A percentile compares a stretch with the other conserved stretches of the same genome.
Evolutionary conservation across 53 echinoderm and acorn worm species (phyloP).

Genomic region (Echinarachnius parma): DNA sequence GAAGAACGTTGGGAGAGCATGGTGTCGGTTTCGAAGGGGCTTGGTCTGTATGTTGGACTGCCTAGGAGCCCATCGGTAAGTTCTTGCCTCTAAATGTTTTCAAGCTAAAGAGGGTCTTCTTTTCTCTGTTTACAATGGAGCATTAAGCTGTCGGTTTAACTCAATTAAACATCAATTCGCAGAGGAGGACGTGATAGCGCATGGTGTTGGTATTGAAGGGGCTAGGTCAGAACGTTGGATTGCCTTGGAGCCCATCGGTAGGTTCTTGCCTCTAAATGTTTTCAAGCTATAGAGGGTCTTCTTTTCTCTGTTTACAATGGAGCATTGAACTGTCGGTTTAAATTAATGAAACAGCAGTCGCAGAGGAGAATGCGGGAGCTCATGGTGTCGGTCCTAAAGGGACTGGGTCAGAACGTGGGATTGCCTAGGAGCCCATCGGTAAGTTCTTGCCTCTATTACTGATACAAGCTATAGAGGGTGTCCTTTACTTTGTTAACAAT

Average conservation of each 20-base stretch:
- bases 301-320: neutral
- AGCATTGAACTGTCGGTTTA: no score
- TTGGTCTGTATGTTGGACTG: conserved; percentile 84
- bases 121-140: neutral
- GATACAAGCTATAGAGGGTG: no score
- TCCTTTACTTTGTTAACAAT: no score
- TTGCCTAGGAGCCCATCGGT: conserved; percentile 92
- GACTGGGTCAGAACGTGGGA: conserved; percentile 79
- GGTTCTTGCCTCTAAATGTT: no score
- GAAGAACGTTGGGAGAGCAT: conserved; percentile 86
- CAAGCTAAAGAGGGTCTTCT: no score
- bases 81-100: neutral
- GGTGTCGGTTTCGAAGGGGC: conserved; percentile 72
- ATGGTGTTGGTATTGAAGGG: conserved; percentile 79
- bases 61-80: conserved; percentile 94
- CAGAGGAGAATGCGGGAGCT: conserved; percentile 84
- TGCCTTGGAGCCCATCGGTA: conserved; percentile 92
- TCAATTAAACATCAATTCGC: no score
- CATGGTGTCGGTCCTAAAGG: conserved; percentile 78
- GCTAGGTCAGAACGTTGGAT: conserved; percentile 81
- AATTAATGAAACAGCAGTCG: conserved; percentile 89
- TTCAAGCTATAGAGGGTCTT: no score
- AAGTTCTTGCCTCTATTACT: conserved; percentile 49
- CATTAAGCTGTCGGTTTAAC: no score
- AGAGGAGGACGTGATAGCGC: conserved; percentile 80